Evolutionary conservation across 2,888 invertebrate species (phyloP), one percentile per base, ranked within the genome.

Genomic region (Phyllotreta striolata): DNA sequence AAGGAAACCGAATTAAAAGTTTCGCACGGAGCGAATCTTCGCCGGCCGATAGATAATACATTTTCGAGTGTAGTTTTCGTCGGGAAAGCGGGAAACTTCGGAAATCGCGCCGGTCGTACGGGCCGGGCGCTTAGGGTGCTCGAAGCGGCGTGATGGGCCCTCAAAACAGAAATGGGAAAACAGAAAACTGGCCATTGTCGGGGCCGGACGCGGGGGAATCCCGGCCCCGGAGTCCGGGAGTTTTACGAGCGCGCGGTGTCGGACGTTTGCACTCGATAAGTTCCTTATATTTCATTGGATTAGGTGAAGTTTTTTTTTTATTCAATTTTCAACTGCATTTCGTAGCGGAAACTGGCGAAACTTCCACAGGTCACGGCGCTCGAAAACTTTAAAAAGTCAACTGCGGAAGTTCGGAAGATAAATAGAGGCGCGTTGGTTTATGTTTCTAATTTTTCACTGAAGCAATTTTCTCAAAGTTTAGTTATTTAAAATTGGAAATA

Each of bases 101-200:
- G 66, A 68, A 66, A 66, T 66, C 62, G 64, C 52, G 61, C 62
- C 54, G 59, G 60, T 67, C 62, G 60, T 59, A n/a, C 43, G 59
- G 43, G 60, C 59, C 46, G 37, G 43, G 59, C 60, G 59, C 59
- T 62, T 65, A 49, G 49, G 55, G 52, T 39, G 49, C 47, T 64
- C 55, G 52, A 55, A 55, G 44, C 55, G 57, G 46, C 49, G 60
- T 46, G 46, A 37, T 46, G 57, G 55, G 59, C 47, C 62, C 59
- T 49, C 43, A 58, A 66, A 72, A 70, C 70, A 69, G 71, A 72
- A 73, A 73, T 69, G 70, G 70, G 70, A 70, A 67, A 68, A 70
- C 70, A 65, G 70, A 66, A 71, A 71, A 72, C 69, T 63, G 65
- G 66, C 68, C 62, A 67, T 69, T 66, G 67, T 69, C 64, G 54